Percentiles rank a stretch among this genome's conserved stretches.
These are phyloP conservation scores for Tachyglossus aculeatus DNA, from an alignment of 2,797 vertebrate genomes.

Conservation along the genomic window DNA sequence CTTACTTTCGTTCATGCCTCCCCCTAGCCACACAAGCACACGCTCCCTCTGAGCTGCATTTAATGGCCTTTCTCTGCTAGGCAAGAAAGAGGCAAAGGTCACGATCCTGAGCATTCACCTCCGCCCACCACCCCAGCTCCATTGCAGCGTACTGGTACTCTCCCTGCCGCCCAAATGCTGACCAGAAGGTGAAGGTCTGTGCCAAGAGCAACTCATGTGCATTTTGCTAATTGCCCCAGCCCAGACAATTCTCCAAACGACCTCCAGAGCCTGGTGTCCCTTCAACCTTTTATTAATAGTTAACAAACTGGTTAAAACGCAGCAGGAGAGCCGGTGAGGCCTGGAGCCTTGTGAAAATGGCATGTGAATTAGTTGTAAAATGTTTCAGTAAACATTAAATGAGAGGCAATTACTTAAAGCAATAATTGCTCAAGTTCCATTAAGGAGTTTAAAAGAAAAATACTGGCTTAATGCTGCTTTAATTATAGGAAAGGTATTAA, in stretches of 20 bases:
- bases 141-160: conserved; percentile 1
- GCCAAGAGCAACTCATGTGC: conserved; percentile 15
- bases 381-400: conserved; percentile 71
- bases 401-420: conserved; percentile 70
- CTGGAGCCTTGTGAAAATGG: conserved; percentile 65
- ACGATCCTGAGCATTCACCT: background rate
- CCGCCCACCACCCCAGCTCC: background rate
- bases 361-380: conserved; percentile 74
- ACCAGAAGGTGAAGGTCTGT: conserved; percentile 53
- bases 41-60: too few relatives aligned
- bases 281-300: conserved; percentile 71
- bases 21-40: fast-evolving
- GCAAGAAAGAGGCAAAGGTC: background rate
- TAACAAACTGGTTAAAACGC: conserved; percentile 74
- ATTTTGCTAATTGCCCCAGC: conserved; percentile 47
- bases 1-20: background rate
- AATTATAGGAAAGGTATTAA: conserved; percentile 48
- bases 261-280: conserved; percentile 63
- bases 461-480: conserved; percentile 34
- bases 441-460: conserved; percentile 56
- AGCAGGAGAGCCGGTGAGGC: conserved; percentile 70
- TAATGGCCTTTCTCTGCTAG: background rate
- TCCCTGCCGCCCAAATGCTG: background rate
- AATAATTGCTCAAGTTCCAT: conserved; percentile 68
- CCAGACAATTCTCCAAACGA: conserved; percentile 55